A percentile compares a stretch with the other conserved stretches of the same genome.
Conservation (phyloP, 1,140 invertebrate genomes). For the Cotesia glomerata region DNA sequence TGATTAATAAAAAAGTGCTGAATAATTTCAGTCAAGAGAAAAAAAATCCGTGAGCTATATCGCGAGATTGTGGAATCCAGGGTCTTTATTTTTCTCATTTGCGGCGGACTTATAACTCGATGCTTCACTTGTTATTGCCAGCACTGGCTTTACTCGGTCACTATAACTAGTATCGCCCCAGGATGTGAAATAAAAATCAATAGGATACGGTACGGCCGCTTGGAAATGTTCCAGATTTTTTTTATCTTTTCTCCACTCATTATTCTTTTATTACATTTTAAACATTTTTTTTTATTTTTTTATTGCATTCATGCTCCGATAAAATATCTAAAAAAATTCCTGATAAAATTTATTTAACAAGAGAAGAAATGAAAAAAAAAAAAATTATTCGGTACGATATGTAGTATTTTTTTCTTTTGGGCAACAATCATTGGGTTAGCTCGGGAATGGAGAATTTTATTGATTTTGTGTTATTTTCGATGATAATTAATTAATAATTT, state of each 20-base stretch:
- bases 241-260: conserved; percentile 7
- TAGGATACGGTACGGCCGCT: conserved; percentile 43
- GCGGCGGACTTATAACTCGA: not conserved
- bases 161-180: conserved; percentile 25
- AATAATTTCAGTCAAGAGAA: not conserved
- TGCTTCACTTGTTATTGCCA: conserved; percentile 4
- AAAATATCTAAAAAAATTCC: not conserved
- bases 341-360: too few relatives aligned
- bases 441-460: not conserved
- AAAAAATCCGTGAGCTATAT: not conserved
- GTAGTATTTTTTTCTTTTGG: not conserved
- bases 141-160: conserved; percentile 5
- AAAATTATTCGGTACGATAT: too few relatives aligned
- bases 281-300: not conserved
- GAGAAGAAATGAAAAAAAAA: not conserved
- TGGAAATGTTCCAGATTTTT: conserved; percentile 48
- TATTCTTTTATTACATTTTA: not conserved
- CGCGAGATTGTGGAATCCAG: not conserved
- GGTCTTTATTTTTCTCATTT: conserved; percentile 5
- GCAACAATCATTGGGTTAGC: conserved; percentile 1
- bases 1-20: too few relatives aligned
- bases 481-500: not conserved
- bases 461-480: not conserved
- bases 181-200: conserved; percentile 56
- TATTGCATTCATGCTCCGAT: not conserved